phyloP scores from a whole-genome alignment of 2,888 invertebrate genomes.

The Drosophila prostipennis region DNA sequence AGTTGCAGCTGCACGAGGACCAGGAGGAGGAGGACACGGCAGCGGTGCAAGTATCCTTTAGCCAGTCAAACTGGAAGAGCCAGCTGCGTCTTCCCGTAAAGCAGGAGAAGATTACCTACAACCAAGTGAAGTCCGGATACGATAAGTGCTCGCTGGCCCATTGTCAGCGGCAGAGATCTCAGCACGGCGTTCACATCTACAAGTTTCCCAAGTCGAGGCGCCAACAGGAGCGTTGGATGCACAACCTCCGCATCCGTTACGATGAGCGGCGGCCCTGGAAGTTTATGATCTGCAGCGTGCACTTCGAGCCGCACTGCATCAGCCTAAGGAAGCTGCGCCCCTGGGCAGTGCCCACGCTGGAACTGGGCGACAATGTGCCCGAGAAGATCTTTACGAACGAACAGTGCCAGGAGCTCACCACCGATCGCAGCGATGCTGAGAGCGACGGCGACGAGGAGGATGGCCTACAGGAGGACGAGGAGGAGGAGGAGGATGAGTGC shows the following conservation, averaged over 20 bases:
- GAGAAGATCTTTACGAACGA: slow-evolving; percentile 57
- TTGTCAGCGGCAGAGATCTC: slow-evolving; percentile 65
- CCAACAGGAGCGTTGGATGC: slow-evolving; percentile 68
- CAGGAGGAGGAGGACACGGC: slow-evolving; percentile 11
- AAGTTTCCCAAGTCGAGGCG: slow-evolving; percentile 64
- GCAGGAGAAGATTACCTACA: slow-evolving; percentile 45
- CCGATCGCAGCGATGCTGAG: slow-evolving; percentile 48
- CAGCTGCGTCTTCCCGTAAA: slow-evolving; percentile 46
- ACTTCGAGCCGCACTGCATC: slow-evolving; percentile 65
- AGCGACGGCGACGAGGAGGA: slow-evolving; percentile 37
- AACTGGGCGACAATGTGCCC: slow-evolving; percentile 73
- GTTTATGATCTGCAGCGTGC: slow-evolving; percentile 70
- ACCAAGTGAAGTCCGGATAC: slow-evolving; percentile 69
- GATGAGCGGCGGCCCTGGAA: slow-evolving; percentile 72
- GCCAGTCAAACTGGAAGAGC: slow-evolving; percentile 23
- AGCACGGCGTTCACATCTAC: slow-evolving; percentile 69
- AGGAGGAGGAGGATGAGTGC: slow-evolving; percentile 27
- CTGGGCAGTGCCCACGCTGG: slow-evolving; percentile 79
- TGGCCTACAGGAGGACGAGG: slow-evolving; percentile 33
- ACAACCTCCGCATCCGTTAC: slow-evolving; percentile 64
- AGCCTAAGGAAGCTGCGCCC: slow-evolving; percentile 65
- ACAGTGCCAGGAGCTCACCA: slow-evolving; percentile 48
- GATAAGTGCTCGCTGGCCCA: slow-evolving; percentile 69
- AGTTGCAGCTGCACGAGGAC: slow-evolving; percentile 50
- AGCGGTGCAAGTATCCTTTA: neutral